Base-by-base conservation (phyloP, 2,888 invertebrate genomes). In the Helobdella robusta region DNA sequence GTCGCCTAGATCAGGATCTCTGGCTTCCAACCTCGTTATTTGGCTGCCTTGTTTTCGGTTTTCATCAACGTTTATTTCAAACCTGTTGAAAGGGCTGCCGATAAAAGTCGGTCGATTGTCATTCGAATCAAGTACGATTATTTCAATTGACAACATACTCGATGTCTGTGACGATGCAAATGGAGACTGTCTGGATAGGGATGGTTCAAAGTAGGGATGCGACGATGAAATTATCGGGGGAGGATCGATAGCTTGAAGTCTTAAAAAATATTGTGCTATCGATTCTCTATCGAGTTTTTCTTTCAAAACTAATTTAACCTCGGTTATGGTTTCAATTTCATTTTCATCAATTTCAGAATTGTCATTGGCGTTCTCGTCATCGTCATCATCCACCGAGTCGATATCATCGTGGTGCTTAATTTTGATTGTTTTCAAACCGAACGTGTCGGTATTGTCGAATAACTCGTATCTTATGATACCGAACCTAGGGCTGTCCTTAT, bases 61-160 rank as follows among this genome's bases (percentile, higher is more conserved):
- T 56, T 70, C 70, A 32, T 30, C 25, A 11, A 70, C 58, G 5
- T 52, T 67, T 11, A 66, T 66, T 40, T 68, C 68, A 35, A 68
- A 70, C 23, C n/a, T n/a, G n/a, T n/a, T n/a, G n/a, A n/a, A n/a
- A 66, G 68, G 30, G 28, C 59, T 34, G 36, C 68, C 70, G 11
- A 35, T 58, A 61, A 70, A 70, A 48, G 52, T 44, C 4, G 70
- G 70, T 28, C 60, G 58, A 59, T 70, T 68, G 56, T 70, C 70
- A 44, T 70, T 70, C 8, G 69, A 70, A 60, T 70, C 70, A 23
- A 66, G 50, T 15, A 70, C 63, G 34, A 46, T 35, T 20, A 70
- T 61, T n/a, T 59, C 64, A 15, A 70, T 65, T 8, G 65, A 54
- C 4, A 70, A 32, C 1, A 66, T 61, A 4, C 68, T 70, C 1